phyloP scores from a whole-genome alignment of 2,113 vertebrate species.

The Acrocephalus kingi region DNA sequence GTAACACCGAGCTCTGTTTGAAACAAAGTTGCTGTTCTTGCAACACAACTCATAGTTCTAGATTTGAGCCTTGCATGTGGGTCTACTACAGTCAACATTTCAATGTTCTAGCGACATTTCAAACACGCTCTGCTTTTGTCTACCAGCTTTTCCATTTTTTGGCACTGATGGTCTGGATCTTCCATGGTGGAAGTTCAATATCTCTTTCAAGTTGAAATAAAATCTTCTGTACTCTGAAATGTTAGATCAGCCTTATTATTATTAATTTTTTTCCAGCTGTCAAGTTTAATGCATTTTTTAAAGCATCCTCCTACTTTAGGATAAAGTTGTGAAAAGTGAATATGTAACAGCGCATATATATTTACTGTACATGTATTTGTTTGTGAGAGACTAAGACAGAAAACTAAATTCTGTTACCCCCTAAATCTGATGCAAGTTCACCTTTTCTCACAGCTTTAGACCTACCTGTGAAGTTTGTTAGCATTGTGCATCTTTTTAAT shows the following conservation, averaged over 20 bases:
- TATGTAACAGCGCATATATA: not conserved
- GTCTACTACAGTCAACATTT: not conserved
- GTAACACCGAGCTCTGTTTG: rapidly evolving
- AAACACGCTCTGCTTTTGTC: not conserved
- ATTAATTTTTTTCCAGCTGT: not conserved
- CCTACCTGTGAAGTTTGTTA: not conserved
- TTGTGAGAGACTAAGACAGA: not conserved
- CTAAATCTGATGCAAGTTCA: not conserved
- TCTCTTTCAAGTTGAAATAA: not conserved
- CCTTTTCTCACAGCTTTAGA: not conserved
- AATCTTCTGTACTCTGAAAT: slow-evolving; percentile 5
- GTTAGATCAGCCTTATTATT: not conserved
- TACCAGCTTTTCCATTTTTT: not conserved
- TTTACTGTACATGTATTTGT: not conserved
- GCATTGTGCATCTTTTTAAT: not conserved
- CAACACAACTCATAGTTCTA: not conserved
- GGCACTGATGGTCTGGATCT: not conserved
- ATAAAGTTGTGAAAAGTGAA: not conserved
- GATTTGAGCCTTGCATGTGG: not conserved
- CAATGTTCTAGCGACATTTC: not conserved
- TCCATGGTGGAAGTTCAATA: not conserved
- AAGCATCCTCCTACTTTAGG: slow-evolving; percentile 13
- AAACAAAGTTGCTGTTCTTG: not conserved
- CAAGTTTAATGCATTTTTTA: slow-evolving; percentile 5
- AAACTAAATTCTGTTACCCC: not conserved